A percentile compares a stretch with the other conserved stretches of the same genome.
Evolutionary conservation across 37 sponge, comb jelly and placozoan species (phyloP).

Genomic region (Aplysina aerophoba): DNA sequence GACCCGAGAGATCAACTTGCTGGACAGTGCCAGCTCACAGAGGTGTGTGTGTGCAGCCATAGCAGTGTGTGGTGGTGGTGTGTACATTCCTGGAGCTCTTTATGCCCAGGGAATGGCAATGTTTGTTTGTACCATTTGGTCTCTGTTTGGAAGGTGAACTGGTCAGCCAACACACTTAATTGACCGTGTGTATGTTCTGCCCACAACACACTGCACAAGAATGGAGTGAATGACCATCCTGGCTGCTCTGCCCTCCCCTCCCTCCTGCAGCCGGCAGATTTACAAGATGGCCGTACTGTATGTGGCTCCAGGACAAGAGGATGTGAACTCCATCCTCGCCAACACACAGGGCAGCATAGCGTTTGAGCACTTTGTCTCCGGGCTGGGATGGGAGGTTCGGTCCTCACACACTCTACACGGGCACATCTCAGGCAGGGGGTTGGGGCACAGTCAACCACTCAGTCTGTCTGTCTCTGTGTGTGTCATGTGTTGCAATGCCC

Average conservation of each 20-base stretch:
- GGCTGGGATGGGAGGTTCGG: slow-evolving; percentile 96
- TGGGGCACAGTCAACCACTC: too few species aligned
- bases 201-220: neutral
- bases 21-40: slow-evolving; percentile 74
- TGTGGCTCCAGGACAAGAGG: slow-evolving; percentile 89
- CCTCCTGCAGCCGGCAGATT: slow-evolving; percentile 79
- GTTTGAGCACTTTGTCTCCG: slow-evolving; percentile 97
- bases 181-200: slow-evolving; percentile 20
- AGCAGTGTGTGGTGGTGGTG: neutral
- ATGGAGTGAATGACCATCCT: neutral
- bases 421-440: too few species aligned
- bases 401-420: slow-evolving; percentile 4
- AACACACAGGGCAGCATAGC: slow-evolving; percentile 79
- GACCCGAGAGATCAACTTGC: slow-evolving; percentile 83
- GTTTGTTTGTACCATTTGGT: slow-evolving; percentile 3
- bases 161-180: slow-evolving; percentile 35
- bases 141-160: slow-evolving; percentile 15
- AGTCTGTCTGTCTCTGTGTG: neutral
- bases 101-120: too few species aligned
- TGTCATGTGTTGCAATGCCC: neutral
- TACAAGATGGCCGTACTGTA: slow-evolving; percentile 98
- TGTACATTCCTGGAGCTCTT: too few species aligned
- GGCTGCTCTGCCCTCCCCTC: slow-evolving; percentile 11
- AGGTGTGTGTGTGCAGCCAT: slow-evolving; percentile 53
- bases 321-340: slow-evolving; percentile 79